Evolutionary conservation across 2,113 vertebrate species (phyloP).

Genomic region (Oophaga pumilio): DNA sequence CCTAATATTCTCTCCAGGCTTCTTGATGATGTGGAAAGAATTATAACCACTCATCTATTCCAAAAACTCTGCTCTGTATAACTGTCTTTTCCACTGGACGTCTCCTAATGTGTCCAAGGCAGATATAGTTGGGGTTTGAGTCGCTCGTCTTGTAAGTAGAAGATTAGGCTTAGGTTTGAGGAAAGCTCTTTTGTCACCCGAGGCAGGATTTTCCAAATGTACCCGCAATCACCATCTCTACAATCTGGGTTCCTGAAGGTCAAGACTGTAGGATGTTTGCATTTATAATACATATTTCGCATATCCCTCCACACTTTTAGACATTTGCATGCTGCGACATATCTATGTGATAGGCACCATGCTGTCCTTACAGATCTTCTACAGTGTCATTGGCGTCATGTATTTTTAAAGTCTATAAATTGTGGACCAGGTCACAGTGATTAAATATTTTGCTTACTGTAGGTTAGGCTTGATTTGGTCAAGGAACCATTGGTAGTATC

Average conservation of each 20-base stretch:
- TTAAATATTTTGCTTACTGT: too few relatives aligned
- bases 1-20: too few relatives aligned
- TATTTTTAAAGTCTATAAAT: background rate
- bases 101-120: background rate
- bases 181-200: too few relatives aligned
- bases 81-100: background rate
- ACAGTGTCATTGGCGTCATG: background rate
- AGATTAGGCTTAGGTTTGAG: too few relatives aligned
- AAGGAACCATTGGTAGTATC: background rate
- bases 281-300: too few relatives aligned
- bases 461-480: background rate
- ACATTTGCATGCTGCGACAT: background rate
- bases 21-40: background rate
- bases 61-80: background rate
- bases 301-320: background rate
- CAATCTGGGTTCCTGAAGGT: too few relatives aligned
- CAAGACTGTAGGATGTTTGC: too few relatives aligned
- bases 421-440: background rate
- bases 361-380: background rate
- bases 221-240: too few relatives aligned
- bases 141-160: too few relatives aligned
- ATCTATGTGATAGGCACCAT: background rate
- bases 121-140: too few relatives aligned
- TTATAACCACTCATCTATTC: background rate
- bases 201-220: too few relatives aligned